Evolutionary conservation across 2,113 vertebrate species (phyloP).

Genomic region (Numida meleagris): DNA sequence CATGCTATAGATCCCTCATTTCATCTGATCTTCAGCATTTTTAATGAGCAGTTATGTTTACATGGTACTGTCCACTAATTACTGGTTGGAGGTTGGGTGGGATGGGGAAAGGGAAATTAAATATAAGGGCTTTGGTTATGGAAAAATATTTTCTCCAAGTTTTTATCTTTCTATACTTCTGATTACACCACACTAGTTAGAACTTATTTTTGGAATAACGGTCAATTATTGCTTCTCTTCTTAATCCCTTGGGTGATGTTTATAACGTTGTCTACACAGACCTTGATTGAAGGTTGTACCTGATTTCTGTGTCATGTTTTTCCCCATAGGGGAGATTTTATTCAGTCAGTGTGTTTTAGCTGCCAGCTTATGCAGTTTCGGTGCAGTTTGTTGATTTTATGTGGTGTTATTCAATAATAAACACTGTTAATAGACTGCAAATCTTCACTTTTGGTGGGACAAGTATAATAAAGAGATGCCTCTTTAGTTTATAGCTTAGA

Average conservation of each 20-base stretch:
- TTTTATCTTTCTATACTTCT: not conserved
- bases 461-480: not conserved
- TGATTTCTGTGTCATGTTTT: not conserved
- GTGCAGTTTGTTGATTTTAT: not conserved
- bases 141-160: not conserved
- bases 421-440: not conserved
- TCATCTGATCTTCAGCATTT: not conserved
- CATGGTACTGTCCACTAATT: not conserved
- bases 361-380: not conserved
- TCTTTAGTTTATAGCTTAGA: not conserved
- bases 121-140: not conserved
- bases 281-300: not conserved
- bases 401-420: not conserved
- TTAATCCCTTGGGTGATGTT: not conserved
- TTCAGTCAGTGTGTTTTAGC: not conserved
- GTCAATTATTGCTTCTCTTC: not conserved
- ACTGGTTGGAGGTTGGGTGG: not conserved
- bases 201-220: not conserved
- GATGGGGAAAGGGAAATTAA: not conserved
- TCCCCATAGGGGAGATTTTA: not conserved
- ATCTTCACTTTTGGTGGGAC: not conserved
- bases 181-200: too few relatives aligned
- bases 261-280: not conserved
- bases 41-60: not conserved
- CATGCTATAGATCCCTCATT: not conserved